Evolutionary conservation across 2,113 vertebrate genomes (phyloP).

Genomic region (Dunckerocampus dactyliophorus): DNA sequence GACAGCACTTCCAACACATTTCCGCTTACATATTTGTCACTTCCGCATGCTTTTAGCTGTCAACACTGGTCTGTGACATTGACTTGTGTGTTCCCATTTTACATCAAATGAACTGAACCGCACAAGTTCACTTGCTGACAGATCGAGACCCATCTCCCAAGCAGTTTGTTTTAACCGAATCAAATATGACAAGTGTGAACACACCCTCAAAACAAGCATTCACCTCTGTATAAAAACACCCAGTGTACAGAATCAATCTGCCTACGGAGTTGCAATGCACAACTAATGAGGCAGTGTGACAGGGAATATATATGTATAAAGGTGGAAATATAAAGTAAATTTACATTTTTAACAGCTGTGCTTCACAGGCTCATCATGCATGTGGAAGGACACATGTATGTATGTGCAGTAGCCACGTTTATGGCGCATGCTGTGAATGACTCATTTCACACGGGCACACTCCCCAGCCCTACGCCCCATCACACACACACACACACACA

Average conservation of each 20-base stretch:
- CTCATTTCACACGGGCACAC: slow-evolving; percentile 14
- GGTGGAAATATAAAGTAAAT: slow-evolving; percentile 13
- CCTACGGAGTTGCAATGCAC: slow-evolving; percentile 41
- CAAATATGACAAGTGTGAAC: too few species aligned
- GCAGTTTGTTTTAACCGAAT: too few species aligned
- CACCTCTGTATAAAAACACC: slow-evolving; percentile 12
- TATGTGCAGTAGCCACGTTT: slow-evolving; percentile 4
- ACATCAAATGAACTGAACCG: too few species aligned
- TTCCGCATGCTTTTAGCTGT: too few species aligned
- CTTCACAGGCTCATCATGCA: slow-evolving; percentile 20
- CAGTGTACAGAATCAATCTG: slow-evolving; percentile 28
- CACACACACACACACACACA: background rate
- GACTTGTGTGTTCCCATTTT: too few species aligned
- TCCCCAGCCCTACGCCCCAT: slow-evolving; percentile 14
- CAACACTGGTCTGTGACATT: too few species aligned
- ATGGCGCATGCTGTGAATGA: slow-evolving; percentile 19
- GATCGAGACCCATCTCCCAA: too few species aligned
- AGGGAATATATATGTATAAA: background rate
- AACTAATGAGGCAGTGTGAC: slow-evolving; percentile 31
- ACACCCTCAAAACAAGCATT: background rate
- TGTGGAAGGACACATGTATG: slow-evolving; percentile 12
- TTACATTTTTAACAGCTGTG: slow-evolving; percentile 45
- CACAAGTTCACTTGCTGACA: too few species aligned
- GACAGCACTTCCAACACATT: too few species aligned
- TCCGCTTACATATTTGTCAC: too few species aligned